These are phyloP conservation scores for Sternarchorhynchus goeldii DNA, from an alignment of 2,797 vertebrate species.

Conservation along the genomic window DNA sequence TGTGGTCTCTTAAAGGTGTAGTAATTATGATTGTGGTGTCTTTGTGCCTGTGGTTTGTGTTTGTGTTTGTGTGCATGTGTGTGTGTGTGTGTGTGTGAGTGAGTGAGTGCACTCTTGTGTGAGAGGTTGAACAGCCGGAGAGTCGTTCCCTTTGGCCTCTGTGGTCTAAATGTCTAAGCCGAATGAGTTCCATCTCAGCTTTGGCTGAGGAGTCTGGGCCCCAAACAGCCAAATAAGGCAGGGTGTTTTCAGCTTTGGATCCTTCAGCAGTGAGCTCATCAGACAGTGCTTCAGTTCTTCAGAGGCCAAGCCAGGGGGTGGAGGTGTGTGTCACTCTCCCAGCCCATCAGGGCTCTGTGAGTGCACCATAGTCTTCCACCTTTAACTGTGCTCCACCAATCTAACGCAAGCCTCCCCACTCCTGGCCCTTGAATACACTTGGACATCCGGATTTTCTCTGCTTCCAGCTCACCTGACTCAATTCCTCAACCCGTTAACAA, in stretches of 20 bases:
- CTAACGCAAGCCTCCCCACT: not conserved
- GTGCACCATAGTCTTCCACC: conserved; percentile 22
- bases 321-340: conserved; percentile 64
- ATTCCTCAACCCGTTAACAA: not conserved
- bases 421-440: not conserved
- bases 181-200: conserved; percentile 72
- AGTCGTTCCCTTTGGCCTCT: conserved; percentile 64
- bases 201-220: conserved; percentile 76
- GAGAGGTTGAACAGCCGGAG: conserved; percentile 52
- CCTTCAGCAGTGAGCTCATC: conserved; percentile 80
- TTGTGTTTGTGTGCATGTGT: not conserved
- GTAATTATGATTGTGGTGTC: conserved; percentile 23
- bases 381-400: conserved; percentile 17
- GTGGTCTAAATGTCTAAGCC: conserved; percentile 65
- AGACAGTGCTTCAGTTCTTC: conserved; percentile 68
- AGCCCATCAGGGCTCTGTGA: conserved; percentile 65
- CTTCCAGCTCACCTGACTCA: not conserved
- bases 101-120: not conserved
- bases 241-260: conserved; percentile 73
- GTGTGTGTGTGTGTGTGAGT: conserved; percentile 21
- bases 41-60: conserved; percentile 21
- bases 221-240: conserved; percentile 85
- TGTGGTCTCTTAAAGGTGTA: conserved; percentile 26
- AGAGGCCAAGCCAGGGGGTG: conserved; percentile 55
- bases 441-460: not conserved